A percentile compares a stretch with the other conserved stretches of the same genome.
Evolutionary conservation across 2,113 vertebrate species (phyloP).

Genomic region (Lycocorax pyrrhopterus): DNA sequence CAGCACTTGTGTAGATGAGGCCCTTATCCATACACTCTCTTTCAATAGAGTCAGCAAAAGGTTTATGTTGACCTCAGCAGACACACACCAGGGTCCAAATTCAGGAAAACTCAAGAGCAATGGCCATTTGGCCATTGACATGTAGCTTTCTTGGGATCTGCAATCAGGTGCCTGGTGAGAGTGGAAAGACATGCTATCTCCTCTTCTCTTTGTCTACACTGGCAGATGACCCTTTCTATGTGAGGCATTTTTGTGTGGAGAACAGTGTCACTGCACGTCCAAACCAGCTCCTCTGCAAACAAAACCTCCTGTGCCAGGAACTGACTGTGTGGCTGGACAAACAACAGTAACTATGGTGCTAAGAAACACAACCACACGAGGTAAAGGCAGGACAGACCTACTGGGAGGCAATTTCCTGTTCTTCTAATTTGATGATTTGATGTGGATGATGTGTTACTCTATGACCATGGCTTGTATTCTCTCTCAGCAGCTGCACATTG

Average conservation of each 20-base stretch:
- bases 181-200: neutral
- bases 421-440: too few species aligned
- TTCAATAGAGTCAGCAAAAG: neutral
- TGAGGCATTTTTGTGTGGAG: neutral
- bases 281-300: neutral
- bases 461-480: neutral
- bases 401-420: neutral
- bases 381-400: neutral
- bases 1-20: fast-evolving
- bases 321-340: neutral
- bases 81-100: neutral
- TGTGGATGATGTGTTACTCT: neutral
- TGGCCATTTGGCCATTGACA: neutral
- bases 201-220: neutral
- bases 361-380: neutral
- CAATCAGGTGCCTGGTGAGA: neutral
- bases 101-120: neutral
- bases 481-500: neutral
- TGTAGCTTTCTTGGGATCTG: neutral
- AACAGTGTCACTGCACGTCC: neutral
- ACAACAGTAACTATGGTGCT: neutral
- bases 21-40: neutral
- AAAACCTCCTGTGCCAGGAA: neutral
- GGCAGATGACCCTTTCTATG: neutral
- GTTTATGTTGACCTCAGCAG: neutral